Evolutionary conservation across 2,113 vertebrate genomes (phyloP).

Genomic region (Coturnix japonica): DNA sequence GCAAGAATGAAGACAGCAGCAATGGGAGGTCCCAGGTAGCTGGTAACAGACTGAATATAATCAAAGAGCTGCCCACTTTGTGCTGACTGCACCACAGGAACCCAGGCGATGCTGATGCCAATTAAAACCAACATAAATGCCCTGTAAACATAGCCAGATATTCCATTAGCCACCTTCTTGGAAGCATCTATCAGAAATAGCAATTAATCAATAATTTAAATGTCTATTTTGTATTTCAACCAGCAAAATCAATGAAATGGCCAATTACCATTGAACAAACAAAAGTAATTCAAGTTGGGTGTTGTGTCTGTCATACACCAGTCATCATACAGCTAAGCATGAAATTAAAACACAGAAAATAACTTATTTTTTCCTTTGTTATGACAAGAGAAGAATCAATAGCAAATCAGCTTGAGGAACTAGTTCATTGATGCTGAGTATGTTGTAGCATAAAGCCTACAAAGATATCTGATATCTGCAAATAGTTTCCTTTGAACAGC

Average conservation of each 20-base stretch:
- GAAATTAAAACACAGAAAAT: not conserved
- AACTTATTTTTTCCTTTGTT: not conserved
- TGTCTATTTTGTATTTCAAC: conserved; percentile 13
- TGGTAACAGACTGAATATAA: conserved; percentile 94
- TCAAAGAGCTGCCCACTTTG: conserved; percentile 95
- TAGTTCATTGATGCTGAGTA: not conserved
- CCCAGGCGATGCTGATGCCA: conserved; percentile 94
- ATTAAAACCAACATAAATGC: conserved; percentile 90
- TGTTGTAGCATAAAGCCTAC: not conserved
- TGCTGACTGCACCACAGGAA: conserved; percentile 90
- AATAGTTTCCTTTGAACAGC: not conserved
- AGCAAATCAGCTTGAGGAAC: not conserved
- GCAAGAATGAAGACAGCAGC: conserved; percentile 90
- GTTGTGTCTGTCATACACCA: not conserved
- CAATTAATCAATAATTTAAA: conserved; percentile 18
- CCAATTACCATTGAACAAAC: not conserved
- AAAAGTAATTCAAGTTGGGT: not conserved
- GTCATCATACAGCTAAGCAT: not conserved
- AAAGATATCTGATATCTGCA: not conserved
- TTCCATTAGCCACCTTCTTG: conserved; percentile 16
- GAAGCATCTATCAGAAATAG: conserved; percentile 6
- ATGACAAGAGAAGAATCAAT: not conserved
- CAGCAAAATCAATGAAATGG: conserved; percentile 1
- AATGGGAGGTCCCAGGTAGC: conserved; percentile 92
- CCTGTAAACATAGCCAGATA: conserved; percentile 75